phyloP scores from a whole-genome alignment of 2,888 invertebrate genomes.

The Xylota segnis region DNA sequence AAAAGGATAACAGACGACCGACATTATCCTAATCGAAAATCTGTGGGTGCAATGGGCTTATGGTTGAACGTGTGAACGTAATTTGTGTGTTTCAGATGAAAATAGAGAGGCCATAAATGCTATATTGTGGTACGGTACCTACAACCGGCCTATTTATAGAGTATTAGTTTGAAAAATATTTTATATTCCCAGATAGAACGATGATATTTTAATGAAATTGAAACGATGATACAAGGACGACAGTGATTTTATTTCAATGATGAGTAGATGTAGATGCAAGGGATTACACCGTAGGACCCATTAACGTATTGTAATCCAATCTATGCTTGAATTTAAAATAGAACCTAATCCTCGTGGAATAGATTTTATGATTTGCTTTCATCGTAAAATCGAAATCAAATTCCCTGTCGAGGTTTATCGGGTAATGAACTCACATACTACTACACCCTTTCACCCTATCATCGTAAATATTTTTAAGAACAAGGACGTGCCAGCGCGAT shows the following conservation, averaged over 20 bases:
- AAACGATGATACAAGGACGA: not conserved
- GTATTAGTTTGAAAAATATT: not conserved
- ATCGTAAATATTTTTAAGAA: constrained; percentile 21
- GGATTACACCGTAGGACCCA: not conserved
- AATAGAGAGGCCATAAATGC: not conserved
- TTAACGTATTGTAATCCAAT: too few relatives aligned
- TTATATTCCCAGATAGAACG: not conserved
- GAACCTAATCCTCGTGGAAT: not conserved
- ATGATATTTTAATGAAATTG: constrained; percentile 10
- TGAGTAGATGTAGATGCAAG: not conserved
- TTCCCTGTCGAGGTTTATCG: not conserved
- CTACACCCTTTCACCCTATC: constrained; percentile 1
- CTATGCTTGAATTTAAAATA: not conserved
- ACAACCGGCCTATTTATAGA: not conserved
- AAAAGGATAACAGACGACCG: constrained; percentile 48
- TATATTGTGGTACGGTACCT: not conserved
- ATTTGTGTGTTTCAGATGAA: constrained; percentile 43
- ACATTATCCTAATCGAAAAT: constrained; percentile 60
- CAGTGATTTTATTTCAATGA: constrained; percentile 5
- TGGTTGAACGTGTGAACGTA: constrained; percentile 49
- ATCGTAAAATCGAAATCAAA: constrained; percentile 16
- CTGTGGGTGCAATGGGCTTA: constrained; percentile 50
- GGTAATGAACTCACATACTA: not conserved
- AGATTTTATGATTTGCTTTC: not conserved
- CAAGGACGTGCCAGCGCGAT: not conserved